These are phyloP conservation scores for Troilus luridus DNA, from an alignment of 2,888 invertebrate genomes.

Conservation along the genomic window DNA sequence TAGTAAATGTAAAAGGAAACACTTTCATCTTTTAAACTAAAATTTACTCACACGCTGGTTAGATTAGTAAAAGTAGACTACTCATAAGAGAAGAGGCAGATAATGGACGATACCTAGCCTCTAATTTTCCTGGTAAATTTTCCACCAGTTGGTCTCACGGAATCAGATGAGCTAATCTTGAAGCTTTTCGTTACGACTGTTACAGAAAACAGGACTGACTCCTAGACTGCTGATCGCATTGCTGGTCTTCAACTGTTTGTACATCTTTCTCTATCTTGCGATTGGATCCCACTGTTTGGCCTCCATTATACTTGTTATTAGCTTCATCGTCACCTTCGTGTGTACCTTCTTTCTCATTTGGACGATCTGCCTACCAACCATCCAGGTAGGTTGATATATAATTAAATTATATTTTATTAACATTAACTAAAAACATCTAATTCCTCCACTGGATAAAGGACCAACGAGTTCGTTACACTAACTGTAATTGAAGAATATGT, in stretches of 20 bases:
- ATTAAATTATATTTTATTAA: background rate
- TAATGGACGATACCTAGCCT: background rate
- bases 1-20: background rate
- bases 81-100: background rate
- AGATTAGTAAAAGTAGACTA: conserved; percentile 4
- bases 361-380: background rate
- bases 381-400: background rate
- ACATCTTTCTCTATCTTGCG: conserved; percentile 17
- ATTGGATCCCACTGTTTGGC: conserved; percentile 31
- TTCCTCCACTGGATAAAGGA: background rate
- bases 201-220: conserved; percentile 5
- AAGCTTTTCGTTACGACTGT: background rate
- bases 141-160: background rate
- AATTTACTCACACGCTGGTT: background rate
- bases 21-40: background rate
- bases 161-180: background rate
- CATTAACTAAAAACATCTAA: background rate
- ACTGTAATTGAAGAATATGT: too few species aligned
- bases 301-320: background rate
- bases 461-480: too few species aligned
- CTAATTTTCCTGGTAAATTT: background rate
- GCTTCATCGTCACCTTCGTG: background rate
- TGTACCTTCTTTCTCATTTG: background rate
- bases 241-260: background rate
- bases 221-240: background rate